phyloP scores from a whole-genome alignment of 2,113 vertebrate species.

The Neotragus pygmaeus region DNA sequence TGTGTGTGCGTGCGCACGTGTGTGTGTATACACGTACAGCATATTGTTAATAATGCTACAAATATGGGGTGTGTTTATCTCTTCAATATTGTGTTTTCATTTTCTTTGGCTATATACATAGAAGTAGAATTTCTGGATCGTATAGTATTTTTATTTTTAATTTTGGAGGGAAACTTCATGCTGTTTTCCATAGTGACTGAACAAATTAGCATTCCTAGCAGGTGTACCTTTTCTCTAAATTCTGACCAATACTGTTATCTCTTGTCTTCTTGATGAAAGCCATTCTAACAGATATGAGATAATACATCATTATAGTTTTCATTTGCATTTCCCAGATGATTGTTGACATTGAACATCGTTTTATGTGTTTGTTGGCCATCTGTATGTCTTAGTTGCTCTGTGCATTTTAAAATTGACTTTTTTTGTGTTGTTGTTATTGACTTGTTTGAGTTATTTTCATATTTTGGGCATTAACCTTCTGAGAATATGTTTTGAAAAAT shows the following conservation, averaged over 20 bases:
- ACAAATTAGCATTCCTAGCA: background rate
- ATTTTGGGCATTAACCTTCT: background rate
- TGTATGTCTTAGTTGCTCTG: background rate
- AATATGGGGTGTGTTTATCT: background rate
- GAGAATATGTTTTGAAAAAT: background rate
- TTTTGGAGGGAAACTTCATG: background rate
- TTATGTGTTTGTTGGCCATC: background rate
- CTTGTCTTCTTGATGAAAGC: background rate
- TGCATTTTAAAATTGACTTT: background rate
- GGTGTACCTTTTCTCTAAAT: background rate
- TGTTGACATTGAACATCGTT: background rate
- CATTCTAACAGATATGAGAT: background rate
- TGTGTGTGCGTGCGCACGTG: accelerated
- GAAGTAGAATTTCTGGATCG: background rate
- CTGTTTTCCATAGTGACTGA: background rate
- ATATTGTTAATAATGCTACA: background rate
- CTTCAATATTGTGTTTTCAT: background rate
- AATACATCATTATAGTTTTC: background rate
- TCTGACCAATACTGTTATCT: background rate
- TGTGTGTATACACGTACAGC: background rate
- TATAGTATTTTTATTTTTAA: background rate
- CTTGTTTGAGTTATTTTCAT: background rate
- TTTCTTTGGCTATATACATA: background rate
- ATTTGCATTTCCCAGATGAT: background rate
- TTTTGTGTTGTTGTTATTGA: background rate